Base-by-base conservation (phyloP, 1,140 invertebrate species). In the Hylaeus volcanicus region DNA sequence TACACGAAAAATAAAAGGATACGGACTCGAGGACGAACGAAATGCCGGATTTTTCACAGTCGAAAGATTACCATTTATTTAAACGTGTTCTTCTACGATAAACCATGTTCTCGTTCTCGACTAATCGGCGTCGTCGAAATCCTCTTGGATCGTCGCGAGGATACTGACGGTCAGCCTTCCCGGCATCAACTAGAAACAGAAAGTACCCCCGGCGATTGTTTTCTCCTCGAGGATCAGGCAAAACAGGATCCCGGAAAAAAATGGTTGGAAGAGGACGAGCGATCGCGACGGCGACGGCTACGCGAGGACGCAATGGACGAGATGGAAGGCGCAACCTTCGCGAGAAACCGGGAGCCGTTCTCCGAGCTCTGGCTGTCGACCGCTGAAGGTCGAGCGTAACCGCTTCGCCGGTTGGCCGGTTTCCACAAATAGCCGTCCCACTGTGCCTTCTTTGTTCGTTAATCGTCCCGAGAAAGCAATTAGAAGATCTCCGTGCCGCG, bases 371-470 rank as follows among this genome's bases (percentile, higher is more conserved):
- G 69, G 48, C 55, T 48, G 63, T 8, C 66, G 81, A 64, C 77
- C 58, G 74, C 81, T 80, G 88, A 89, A 89, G 88, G 88, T 88
- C 86, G 80, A 63, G 64, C 73, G 74, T 74, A 83, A 83, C 72
- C 41, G 68, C 82, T 70, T 68, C 69, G 72, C 72, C 74, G 77
- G 83, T 82, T 74, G 80, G 84, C 79, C 81, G 78, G 73, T 63
- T 83, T 87, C 84, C 81, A 85, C 79, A 89, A 88, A 88, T 89
- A 88, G 86, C 79, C 79, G 60, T 81, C 73, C 68, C 65, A 82
- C 81, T 88, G 75, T 79, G 70, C 60, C 72, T 83, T 84, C 85
- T 88, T 88, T 88, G 80, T 87, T 85, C 83, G 68, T 64, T 85
- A 88, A 89, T 89, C 79, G 77, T 81, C 77, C 65, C 12, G 60